Conservation (phyloP, 2,888 invertebrate genomes). For the Tenthredo distinguenda region DNA sequence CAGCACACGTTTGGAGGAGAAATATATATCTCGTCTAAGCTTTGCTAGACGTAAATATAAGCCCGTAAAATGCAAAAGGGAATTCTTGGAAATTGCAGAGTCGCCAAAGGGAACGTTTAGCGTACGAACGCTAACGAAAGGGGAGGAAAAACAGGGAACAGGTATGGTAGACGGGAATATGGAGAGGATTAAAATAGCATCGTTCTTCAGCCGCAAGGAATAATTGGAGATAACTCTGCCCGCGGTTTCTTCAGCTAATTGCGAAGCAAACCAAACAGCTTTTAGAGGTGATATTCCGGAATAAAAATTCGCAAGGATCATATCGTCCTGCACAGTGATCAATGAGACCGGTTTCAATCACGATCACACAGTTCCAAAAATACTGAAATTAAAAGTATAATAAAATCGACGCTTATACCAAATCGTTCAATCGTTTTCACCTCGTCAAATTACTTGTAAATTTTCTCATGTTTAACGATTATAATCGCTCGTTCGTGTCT, state of each 20-base stretch:
- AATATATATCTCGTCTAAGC: background rate
- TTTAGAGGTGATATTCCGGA: background rate
- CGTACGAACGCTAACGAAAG: slow-evolving; percentile 37
- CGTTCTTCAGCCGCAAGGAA: background rate
- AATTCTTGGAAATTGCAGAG: slow-evolving; percentile 28
- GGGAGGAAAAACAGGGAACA: slow-evolving; percentile 9
- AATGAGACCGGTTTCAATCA: background rate
- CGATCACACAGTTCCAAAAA: background rate
- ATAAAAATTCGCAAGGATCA: background rate
- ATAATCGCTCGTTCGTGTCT: slow-evolving; percentile 10
- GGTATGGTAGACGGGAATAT: slow-evolving; percentile 8
- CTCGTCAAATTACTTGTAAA: background rate
- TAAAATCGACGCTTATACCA: background rate
- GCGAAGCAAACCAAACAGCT: background rate
- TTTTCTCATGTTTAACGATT: background rate
- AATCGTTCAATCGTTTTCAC: background rate
- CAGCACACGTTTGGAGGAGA: background rate
- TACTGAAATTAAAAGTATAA: background rate
- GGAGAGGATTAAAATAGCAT: slow-evolving; percentile 39
- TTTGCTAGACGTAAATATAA: slow-evolving; percentile 23
- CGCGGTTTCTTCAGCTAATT: slow-evolving; percentile 8
- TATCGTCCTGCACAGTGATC: background rate
- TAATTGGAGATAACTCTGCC: background rate
- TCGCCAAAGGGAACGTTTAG: slow-evolving; percentile 43
- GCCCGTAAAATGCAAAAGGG: background rate